phyloP scores from a whole-genome alignment of 2,888 invertebrate species.

The Nomada ruficornis region DNA sequence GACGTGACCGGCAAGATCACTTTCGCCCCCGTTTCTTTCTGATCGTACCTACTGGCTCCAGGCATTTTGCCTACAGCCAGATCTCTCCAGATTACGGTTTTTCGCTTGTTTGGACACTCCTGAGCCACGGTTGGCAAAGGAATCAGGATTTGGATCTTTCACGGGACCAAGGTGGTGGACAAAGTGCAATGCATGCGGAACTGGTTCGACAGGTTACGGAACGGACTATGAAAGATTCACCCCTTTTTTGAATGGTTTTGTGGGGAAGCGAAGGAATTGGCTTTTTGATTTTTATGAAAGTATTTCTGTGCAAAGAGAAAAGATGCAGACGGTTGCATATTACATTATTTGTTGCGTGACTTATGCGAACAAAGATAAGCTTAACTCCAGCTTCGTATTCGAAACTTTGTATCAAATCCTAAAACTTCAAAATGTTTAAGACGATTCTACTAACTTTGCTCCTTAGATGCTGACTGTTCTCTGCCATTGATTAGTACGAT shows the following conservation, averaged over 20 bases:
- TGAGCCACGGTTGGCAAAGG: not conserved
- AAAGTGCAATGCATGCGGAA: not conserved
- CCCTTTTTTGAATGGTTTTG: not conserved
- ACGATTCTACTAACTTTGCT: not conserved
- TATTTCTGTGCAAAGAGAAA: not conserved
- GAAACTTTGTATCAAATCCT: not conserved
- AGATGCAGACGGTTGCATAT: conserved; percentile 3
- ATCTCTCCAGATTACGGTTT: not conserved
- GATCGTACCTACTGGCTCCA: not conserved
- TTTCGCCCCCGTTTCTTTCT: conserved; percentile 59
- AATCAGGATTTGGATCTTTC: not conserved
- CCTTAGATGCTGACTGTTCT: not conserved
- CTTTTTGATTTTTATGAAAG: conserved; percentile 2
- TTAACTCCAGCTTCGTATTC: not conserved
- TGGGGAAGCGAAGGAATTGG: not conserved
- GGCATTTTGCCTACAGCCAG: not conserved
- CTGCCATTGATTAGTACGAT: not conserved
- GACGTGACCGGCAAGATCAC: conserved; percentile 65
- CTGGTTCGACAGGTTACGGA: not conserved
- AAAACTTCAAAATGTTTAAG: not conserved
- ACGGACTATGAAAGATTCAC: not conserved
- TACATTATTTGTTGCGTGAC: not conserved
- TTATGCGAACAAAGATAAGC: not conserved
- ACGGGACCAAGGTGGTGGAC: not conserved
- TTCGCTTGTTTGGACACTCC: not conserved